These are phyloP conservation scores for Toxotes lorentzi DNA, from an alignment of 2,797 vertebrate genomes.

Conservation along the genomic window DNA sequence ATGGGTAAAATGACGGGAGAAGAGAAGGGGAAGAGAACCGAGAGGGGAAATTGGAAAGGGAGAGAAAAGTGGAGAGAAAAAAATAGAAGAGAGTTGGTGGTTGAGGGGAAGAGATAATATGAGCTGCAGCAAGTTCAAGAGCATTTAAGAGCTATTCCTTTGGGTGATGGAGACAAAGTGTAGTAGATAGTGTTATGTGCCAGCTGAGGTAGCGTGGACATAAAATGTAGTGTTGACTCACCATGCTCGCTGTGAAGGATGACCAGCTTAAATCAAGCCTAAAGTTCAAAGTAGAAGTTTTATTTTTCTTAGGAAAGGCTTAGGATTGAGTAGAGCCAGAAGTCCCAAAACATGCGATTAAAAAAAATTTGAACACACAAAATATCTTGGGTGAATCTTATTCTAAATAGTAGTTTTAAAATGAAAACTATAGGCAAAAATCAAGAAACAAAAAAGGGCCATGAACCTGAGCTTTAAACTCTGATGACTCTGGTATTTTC, in stretches of 20 bases:
- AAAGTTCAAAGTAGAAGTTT: not conserved
- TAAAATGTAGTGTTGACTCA: slow-evolving; percentile 15
- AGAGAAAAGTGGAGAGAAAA: slow-evolving; percentile 48
- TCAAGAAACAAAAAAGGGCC: not conserved
- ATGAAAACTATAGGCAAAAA: too few relatives aligned
- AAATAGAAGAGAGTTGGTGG: slow-evolving; percentile 31
- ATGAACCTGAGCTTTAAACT: not conserved
- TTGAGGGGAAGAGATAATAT: slow-evolving; percentile 52
- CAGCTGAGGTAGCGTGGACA: not conserved
- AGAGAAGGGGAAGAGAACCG: slow-evolving; percentile 46
- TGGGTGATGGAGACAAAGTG: slow-evolving; percentile 53
- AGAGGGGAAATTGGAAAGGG: slow-evolving; percentile 60
- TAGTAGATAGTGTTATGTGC: slow-evolving; percentile 7
- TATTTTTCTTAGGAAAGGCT: not conserved
- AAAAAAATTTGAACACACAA: too few relatives aligned
- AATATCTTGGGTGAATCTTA: too few relatives aligned
- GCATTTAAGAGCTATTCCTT: slow-evolving; percentile 47
- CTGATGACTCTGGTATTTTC: not conserved
- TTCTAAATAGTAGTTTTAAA: too few relatives aligned
- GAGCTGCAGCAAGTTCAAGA: slow-evolving; percentile 51
- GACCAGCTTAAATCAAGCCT: slow-evolving; percentile 1
- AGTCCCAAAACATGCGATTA: not conserved
- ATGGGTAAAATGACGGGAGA: slow-evolving; percentile 56
- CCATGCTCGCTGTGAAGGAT: not conserved
- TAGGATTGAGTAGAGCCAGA: not conserved